Conservation (phyloP, 2,797 vertebrate genomes). For the Channallabes apus region DNA sequence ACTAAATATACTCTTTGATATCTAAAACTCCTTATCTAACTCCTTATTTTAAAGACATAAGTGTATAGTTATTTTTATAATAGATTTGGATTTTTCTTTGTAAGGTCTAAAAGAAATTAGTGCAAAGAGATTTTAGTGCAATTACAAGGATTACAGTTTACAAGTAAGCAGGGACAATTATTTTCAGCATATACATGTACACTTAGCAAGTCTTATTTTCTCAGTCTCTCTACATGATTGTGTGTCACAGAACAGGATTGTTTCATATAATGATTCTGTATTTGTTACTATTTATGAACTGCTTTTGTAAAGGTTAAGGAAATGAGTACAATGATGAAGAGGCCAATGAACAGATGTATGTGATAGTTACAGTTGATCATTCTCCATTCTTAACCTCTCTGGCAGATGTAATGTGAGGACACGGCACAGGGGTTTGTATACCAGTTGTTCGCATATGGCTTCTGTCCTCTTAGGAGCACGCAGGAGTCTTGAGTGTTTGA, state of each 20-base stretch:
- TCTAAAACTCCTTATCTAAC: background rate
- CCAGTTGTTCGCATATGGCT: constrained; percentile 60
- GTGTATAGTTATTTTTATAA: background rate
- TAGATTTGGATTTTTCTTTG: background rate
- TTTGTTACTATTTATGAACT: background rate
- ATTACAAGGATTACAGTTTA: background rate
- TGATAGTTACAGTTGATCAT: background rate
- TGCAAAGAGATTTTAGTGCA: background rate
- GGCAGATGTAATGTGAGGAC: constrained; percentile 70
- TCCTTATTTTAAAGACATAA: constrained; percentile 14
- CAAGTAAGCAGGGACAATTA: background rate
- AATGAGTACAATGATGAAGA: background rate
- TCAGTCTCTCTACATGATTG: constrained; percentile 25
- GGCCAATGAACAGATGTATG: background rate
- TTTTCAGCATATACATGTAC: background rate
- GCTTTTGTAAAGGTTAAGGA: background rate
- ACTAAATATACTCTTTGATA: background rate
- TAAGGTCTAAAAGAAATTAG: background rate
- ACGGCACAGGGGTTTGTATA: background rate
- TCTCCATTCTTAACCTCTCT: constrained; percentile 45
- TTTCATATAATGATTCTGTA: background rate
- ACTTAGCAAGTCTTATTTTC: background rate
- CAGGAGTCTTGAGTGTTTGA: constrained; percentile 54
- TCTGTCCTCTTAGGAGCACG: constrained; percentile 50
- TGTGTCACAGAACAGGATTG: background rate